phyloP scores from a whole-genome alignment of 2,113 vertebrate genomes.

The Podiceps cristatus region DNA sequence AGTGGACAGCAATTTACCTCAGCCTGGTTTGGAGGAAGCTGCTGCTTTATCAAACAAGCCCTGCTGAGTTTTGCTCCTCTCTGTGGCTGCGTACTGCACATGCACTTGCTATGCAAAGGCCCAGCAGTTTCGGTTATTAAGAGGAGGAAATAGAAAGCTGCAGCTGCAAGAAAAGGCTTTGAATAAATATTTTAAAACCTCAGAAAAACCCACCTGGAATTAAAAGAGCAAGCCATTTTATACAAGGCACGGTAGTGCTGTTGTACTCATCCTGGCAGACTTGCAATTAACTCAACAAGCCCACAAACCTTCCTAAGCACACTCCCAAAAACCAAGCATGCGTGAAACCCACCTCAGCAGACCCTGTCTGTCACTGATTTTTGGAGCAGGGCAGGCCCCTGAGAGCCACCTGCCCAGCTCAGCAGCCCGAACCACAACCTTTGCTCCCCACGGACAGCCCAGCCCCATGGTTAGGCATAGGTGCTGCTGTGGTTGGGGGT shows the following conservation, averaged over 20 bases:
- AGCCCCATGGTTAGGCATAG: not conserved
- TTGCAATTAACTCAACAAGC: not conserved
- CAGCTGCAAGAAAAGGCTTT: not conserved
- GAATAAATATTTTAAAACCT: not conserved
- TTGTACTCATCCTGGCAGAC: not conserved
- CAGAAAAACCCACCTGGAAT: not conserved
- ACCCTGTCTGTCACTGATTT: not conserved
- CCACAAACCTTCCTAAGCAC: rapidly evolving
- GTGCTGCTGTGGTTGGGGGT: rapidly evolving
- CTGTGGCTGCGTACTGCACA: rapidly evolving
- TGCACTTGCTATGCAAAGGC: not conserved
- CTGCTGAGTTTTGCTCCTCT: not conserved
- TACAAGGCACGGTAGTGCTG: not conserved
- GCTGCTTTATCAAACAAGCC: not conserved
- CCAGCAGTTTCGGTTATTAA: not conserved
- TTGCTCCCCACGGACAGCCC: not conserved
- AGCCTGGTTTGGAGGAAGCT: not conserved
- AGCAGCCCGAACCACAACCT: not conserved
- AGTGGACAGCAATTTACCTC: not conserved
- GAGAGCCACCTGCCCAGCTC: not conserved
- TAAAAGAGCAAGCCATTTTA: not conserved
- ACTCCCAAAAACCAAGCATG: not conserved
- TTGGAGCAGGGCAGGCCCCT: not conserved
- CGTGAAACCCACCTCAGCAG: rapidly evolving
- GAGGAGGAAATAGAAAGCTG: not conserved